Evolutionary conservation across 2,113 vertebrate genomes (phyloP).

Genomic region (Bubo bubo): DNA sequence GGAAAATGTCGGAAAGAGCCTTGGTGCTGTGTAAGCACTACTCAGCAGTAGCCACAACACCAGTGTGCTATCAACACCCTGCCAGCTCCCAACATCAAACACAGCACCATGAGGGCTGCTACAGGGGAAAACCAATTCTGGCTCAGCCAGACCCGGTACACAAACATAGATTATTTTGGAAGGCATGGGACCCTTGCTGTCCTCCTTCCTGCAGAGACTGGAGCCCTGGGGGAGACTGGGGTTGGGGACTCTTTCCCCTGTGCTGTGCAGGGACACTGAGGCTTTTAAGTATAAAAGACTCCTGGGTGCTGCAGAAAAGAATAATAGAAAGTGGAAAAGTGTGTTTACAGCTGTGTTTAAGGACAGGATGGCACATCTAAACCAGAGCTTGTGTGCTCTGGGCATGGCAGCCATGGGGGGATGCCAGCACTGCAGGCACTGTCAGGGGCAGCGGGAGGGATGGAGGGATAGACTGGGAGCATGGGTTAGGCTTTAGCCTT

Average conservation of each 20-base stretch:
- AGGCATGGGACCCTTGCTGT: background rate
- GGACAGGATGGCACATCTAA: background rate
- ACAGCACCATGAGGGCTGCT: no score
- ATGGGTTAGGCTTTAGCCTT: background rate
- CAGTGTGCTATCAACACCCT: no score
- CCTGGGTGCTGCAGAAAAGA: background rate
- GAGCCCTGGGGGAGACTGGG: rapidly evolving
- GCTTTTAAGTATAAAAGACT: background rate
- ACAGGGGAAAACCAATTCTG: no score
- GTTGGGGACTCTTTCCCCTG: background rate
- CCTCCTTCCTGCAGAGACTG: background rate
- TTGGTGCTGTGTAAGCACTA: no score
- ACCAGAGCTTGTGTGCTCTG: background rate
- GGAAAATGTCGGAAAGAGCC: no score
- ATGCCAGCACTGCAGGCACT: background rate
- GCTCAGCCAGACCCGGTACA: no score
- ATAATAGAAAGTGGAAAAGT: background rate
- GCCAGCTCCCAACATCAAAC: no score
- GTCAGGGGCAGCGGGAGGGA: rapidly evolving
- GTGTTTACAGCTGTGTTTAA: background rate
- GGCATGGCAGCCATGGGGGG: background rate
- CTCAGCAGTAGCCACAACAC: no score
- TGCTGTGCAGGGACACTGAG: rapidly evolving
- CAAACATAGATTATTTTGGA: background rate
- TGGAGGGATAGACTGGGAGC: background rate